Conservation (phyloP, 2,113 vertebrate species). For the Chamaetylas fuelleborni region DNA sequence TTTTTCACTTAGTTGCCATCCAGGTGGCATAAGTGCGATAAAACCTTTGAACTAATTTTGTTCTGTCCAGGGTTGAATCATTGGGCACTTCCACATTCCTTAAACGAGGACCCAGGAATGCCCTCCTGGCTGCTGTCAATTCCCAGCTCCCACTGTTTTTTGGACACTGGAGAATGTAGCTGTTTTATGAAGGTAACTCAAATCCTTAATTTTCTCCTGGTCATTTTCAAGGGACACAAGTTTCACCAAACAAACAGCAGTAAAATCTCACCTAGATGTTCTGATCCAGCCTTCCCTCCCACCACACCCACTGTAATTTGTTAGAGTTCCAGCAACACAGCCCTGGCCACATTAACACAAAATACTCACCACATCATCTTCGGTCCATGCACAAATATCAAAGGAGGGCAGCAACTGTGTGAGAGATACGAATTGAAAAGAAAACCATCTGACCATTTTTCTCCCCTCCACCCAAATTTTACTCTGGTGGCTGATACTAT, state of each 20-base stretch:
- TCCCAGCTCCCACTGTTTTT: not conserved
- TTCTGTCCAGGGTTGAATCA: not conserved
- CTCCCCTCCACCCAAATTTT: not conserved
- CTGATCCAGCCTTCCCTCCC: not conserved
- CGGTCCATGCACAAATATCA: constrained; percentile 92
- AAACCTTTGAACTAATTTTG: not conserved
- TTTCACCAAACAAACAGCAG: not conserved
- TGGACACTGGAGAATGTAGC: not conserved
- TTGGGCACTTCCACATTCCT: not conserved
- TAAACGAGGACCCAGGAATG: not conserved
- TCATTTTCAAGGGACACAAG: not conserved
- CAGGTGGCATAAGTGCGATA: not conserved
- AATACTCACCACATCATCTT: constrained; percentile 94
- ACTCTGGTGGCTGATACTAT: not conserved
- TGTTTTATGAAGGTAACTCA: not conserved
- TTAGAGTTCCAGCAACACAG: not conserved
- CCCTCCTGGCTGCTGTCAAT: not conserved
- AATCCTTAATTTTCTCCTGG: not conserved
- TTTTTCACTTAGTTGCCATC: not conserved
- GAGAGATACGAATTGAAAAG: constrained; percentile 72
- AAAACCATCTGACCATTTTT: constrained; percentile 12
- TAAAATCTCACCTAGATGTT: not conserved
- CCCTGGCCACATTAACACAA: not conserved
- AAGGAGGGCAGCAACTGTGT: constrained; percentile 92
- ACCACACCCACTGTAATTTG: not conserved